Evolutionary conservation across 2,888 invertebrate genomes (phyloP), one percentile per base, ranked within the genome.

Genomic region (Eupithecia insigniata): DNA sequence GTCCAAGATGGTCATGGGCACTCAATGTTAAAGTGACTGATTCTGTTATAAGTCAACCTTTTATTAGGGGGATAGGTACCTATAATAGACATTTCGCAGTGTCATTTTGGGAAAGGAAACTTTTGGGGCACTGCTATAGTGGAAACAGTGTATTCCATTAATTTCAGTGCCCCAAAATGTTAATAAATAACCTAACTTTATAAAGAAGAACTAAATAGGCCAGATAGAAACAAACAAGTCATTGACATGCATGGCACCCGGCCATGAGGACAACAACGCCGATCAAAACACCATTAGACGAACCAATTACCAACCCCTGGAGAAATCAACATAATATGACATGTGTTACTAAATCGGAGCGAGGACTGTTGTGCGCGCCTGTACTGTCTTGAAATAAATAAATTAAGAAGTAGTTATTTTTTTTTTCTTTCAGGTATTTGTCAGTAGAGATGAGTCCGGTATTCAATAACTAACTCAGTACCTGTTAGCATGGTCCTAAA

Each of bases 291-390:
- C 28, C 3, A 60, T 30, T 60, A 60, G 30, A 18, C 16, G 30
- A 2, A 16, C 30, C 30, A 18, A 58, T 28, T 18, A n/a, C 18
- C 10, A 51, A 10, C n/a, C 22, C 60, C 60, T 7, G 18, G 60
- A 30, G 60, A 60, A 60, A 60, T 60, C 60, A 60, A 3, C 30
- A 60, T 60, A 60, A 60, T 60, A 30, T 60, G 60, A 60, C 30
- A 30, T 60, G 60, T 60, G 60, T 60, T 30, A 60, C 60, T 60
- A 18, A 30, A 60, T 18, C 30, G 30, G 28, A 60, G 30, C 60
- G 18, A 60, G 60, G 7, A 30, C 5, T 18, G 16, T 30, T 16
- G 18, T 60, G 5, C 2, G 30, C 30, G 60, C 6, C 16, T 60
- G 30, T 60, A 30, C 18, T 14, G 60, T 30, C 16, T 60, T 18